Evolutionary conservation across 2,888 invertebrate species (phyloP).

Genomic region (Nineta flava): DNA sequence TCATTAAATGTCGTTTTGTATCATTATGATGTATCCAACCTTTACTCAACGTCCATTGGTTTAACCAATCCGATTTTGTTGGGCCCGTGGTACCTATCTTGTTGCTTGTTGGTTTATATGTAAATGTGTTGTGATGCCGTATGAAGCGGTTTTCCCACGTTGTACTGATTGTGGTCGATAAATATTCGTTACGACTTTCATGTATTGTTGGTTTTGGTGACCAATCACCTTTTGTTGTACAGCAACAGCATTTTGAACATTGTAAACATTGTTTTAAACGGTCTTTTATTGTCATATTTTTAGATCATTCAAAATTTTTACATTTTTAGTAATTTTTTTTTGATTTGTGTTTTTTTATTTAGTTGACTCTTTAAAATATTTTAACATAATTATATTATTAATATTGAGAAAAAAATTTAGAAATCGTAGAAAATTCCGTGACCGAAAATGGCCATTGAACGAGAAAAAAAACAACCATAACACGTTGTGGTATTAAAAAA

Average conservation of each 20-base stretch:
- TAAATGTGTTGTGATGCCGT: not conserved
- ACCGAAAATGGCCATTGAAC: too few species aligned
- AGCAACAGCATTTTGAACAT: not conserved
- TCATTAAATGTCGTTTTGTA: constrained; percentile 21
- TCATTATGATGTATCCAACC: constrained; percentile 26
- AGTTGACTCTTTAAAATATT: not conserved
- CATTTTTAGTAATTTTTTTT: not conserved
- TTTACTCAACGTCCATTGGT: constrained; percentile 30
- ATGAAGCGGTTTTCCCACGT: constrained; percentile 5
- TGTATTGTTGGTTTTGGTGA: not conserved
- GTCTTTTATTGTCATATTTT: not conserved
- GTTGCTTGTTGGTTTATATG: too few species aligned
- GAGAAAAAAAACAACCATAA: too few species aligned
- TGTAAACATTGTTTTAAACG: not conserved
- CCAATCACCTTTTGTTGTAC: constrained; percentile 3
- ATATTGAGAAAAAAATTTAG: too few species aligned
- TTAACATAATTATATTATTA: too few species aligned
- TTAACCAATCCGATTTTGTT: constrained; percentile 23
- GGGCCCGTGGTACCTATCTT: too few species aligned
- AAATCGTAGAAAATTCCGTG: too few species aligned
- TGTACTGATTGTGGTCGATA: not conserved
- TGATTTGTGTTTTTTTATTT: not conserved
- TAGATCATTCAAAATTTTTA: not conserved
- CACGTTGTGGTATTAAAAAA: too few species aligned
- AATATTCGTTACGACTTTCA: constrained; percentile 2